phyloP scores from a whole-genome alignment of 2,797 vertebrate genomes.

The Chaenodraco wilsoni region DNA sequence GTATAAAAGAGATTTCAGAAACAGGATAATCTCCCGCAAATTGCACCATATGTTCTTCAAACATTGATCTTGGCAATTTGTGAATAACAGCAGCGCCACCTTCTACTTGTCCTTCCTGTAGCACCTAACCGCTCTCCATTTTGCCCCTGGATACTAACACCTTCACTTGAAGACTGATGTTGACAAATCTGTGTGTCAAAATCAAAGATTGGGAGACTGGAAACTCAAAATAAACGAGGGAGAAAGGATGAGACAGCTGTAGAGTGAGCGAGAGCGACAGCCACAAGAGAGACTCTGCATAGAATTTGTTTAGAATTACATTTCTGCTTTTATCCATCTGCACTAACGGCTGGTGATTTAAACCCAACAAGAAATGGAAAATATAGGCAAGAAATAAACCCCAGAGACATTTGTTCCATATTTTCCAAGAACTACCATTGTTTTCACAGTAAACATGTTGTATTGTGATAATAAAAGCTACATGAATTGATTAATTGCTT shows the following conservation, averaged over 20 bases:
- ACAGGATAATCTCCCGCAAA: conserved; percentile 27
- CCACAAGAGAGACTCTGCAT: conserved; percentile 50
- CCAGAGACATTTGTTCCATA: conserved; percentile 31
- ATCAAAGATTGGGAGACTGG: conserved; percentile 52
- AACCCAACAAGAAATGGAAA: conserved; percentile 8
- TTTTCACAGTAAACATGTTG: conserved; percentile 31
- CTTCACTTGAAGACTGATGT: conserved; percentile 22
- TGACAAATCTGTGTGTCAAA: conserved; percentile 54
- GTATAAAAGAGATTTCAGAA: conserved; percentile 12
- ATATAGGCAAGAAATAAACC: conserved; percentile 27
- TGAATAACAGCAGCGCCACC: conserved; percentile 29
- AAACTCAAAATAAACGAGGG: conserved; percentile 33
- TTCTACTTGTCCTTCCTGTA: conserved; percentile 8
- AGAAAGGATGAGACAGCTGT: conserved; percentile 50
- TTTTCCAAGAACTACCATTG: conserved; percentile 27
- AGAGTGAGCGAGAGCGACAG: conserved; percentile 21
- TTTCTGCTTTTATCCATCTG: conserved; percentile 72
- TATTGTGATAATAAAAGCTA: conserved; percentile 1
- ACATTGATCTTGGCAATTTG: conserved; percentile 39
- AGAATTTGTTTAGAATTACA: conserved; percentile 69
- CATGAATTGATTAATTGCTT: conserved; percentile 41
- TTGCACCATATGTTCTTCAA: conserved; percentile 29
- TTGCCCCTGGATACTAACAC: conserved; percentile 40
- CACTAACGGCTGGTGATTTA: conserved; percentile 71
- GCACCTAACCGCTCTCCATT: conserved; percentile 12